Evolutionary conservation across 2,888 invertebrate species (phyloP), one percentile per base, ranked within the genome.

Genomic region (Lycaena phlaeas): DNA sequence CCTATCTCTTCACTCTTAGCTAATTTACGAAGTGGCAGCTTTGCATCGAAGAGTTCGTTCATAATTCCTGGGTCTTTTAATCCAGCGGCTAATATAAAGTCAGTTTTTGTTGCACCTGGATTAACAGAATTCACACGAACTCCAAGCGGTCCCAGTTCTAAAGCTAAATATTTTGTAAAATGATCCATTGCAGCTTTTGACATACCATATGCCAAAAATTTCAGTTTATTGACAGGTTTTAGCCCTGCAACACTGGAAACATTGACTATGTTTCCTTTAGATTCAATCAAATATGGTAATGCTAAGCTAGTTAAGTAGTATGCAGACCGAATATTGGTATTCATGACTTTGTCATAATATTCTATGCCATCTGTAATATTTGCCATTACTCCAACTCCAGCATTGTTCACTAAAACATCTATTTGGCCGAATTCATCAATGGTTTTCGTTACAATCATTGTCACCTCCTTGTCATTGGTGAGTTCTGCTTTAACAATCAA

Each of bases 111-210:
- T 0, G 96, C 96, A n/a, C 97, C 97, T 4, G 97, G 97, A 77
- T 95, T 96, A 0, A 97, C 95, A 22, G 92, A 88, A 73, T 97
- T 97, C 0, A 94, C 95, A 27, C 96, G 86, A 0, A 97, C 92
- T 49, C 90, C 88, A 56, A 90, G 89, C 0, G 86, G 61, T 26
- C 91, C 93, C 38, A 94, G 73, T 59, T 95, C 97, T 38, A 97
- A 71, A 7, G 98, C 97, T 5, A 90, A 85, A 64, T 96, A 96
- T 62, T 90, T 88, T 0, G 98, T 98, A 53, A 98, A 90, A 64
- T 97, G 97, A 81, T 98, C 97, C 9, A 97, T 71, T 2, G 96
- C 96, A 17, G 95, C 88, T 84, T 98, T 98, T 4, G 96, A 95
- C 78, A 97, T 90, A 54, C 90, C 91, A 68, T 98, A 98, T 0